Percentiles rank a stretch among this genome's conserved stretches.
Evolutionary conservation across 1,140 invertebrate genomes (phyloP).

Genomic region (Mya arenaria): DNA sequence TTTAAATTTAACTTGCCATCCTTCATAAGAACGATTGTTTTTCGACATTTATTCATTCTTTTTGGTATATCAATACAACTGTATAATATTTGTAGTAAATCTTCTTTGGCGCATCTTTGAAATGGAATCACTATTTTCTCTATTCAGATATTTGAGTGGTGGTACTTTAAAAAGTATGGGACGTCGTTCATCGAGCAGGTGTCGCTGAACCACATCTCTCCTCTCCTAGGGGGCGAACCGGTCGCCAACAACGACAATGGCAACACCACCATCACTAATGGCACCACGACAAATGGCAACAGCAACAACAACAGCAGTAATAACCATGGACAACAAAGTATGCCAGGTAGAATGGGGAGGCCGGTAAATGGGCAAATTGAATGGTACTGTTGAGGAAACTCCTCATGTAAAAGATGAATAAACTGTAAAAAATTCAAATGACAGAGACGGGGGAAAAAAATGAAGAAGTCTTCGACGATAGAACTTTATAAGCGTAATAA

Average conservation of each 20-base stretch:
- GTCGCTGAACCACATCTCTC: constrained; percentile 95
- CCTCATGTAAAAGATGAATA: too few species aligned
- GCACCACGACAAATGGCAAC: constrained; percentile 61
- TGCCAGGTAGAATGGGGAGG: constrained; percentile 54
- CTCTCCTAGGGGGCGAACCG: constrained; percentile 93
- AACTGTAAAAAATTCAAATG: too few species aligned
- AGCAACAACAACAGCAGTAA: constrained; percentile 64
- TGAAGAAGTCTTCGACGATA: too few species aligned
- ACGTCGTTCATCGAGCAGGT: constrained; percentile 99
- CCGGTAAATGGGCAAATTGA: constrained; percentile 47
- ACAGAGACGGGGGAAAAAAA: too few species aligned
- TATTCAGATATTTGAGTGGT: constrained; percentile 99
- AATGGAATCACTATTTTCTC: too few species aligned
- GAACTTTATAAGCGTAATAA: too few species aligned
- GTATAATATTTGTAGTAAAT: too few species aligned
- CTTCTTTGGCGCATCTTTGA: constrained; percentile 46
- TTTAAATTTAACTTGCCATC: too few species aligned
- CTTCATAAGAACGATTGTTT: too few species aligned
- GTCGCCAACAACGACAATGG: constrained; percentile 58
- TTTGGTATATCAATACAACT: too few species aligned
- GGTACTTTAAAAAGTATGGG: constrained; percentile 99
- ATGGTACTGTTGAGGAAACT: too few species aligned
- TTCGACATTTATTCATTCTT: too few species aligned
- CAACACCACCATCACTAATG: constrained; percentile 64
- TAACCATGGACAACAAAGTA: constrained; percentile 61